Conservation (phyloP, 2,888 invertebrate species). For the Tiphia femorata region DNA sequence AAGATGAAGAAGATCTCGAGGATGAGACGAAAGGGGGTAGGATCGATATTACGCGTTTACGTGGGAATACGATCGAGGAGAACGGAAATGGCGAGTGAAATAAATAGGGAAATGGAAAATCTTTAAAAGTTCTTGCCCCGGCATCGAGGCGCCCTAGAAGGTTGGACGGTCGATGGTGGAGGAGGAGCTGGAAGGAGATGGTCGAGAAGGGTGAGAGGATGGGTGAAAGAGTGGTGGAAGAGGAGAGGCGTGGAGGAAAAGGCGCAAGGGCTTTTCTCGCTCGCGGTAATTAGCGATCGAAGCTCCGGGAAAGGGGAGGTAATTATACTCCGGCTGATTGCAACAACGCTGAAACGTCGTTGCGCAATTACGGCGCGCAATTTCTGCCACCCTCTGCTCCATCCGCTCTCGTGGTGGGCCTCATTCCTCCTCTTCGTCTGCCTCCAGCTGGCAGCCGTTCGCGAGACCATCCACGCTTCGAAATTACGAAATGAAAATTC, state of each 20-base stretch:
- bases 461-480: neutral
- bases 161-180: neutral
- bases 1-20: too few relatives aligned
- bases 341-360: slow-evolving; percentile 30
- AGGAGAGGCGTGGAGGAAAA: slow-evolving; percentile 9
- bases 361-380: slow-evolving; percentile 28
- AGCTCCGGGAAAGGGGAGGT: slow-evolving; percentile 19
- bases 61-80: too few relatives aligned
- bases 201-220: neutral
- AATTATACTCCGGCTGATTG: slow-evolving; percentile 40
- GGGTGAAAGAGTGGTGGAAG: slow-evolving; percentile 2
- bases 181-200: slow-evolving; percentile 1
- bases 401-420: neutral
- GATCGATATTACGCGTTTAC: too few relatives aligned
- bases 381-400: slow-evolving; percentile 14
- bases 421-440: neutral
- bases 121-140: slow-evolving; percentile 10
- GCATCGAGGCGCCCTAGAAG: neutral
- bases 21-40: too few relatives aligned
- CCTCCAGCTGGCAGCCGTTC: neutral
- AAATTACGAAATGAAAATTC: neutral
- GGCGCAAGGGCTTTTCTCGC: slow-evolving; percentile 7
- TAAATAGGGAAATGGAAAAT: slow-evolving; percentile 11
- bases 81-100: neutral
- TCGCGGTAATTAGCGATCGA: slow-evolving; percentile 39